Evolutionary conservation across 2,888 invertebrate species (phyloP).

Genomic region (Orthosia gothica): DNA sequence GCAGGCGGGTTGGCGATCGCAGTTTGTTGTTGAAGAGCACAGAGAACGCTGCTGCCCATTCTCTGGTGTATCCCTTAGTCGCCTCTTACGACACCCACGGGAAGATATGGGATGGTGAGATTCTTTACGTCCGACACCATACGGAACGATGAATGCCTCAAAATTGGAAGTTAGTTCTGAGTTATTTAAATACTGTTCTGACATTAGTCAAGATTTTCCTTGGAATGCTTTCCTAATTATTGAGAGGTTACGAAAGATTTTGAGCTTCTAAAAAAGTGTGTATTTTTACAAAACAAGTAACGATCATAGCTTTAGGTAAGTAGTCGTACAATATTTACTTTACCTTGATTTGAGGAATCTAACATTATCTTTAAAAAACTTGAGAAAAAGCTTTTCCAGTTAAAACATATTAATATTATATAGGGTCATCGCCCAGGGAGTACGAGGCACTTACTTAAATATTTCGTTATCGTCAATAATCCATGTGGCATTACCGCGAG

Average conservation of each 20-base stretch:
- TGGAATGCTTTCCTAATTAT: background rate
- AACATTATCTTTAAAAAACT: background rate
- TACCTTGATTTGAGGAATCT: background rate
- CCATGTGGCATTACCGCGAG: slow-evolving; percentile 23
- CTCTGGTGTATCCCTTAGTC: too few species aligned
- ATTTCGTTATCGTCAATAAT: slow-evolving; percentile 36
- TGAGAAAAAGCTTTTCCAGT: background rate
- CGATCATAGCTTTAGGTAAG: background rate
- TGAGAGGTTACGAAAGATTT: background rate
- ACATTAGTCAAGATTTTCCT: background rate
- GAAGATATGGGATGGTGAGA: too few species aligned
- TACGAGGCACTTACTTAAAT: background rate
- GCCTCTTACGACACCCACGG: too few species aligned
- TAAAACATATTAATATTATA: background rate
- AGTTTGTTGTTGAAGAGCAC: too few species aligned
- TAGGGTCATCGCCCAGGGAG: background rate
- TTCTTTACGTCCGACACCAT: too few species aligned
- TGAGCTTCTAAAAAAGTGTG: background rate
- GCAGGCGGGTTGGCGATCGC: too few species aligned
- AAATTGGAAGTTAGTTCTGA: background rate
- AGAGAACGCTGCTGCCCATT: too few species aligned
- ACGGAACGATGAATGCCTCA: too few species aligned
- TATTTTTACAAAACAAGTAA: background rate
- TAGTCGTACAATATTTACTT: too few species aligned
- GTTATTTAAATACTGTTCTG: background rate